These are phyloP conservation scores for Drosophila fulvimacula DNA, from an alignment of 2,888 invertebrate genomes.

Conservation along the genomic window DNA sequence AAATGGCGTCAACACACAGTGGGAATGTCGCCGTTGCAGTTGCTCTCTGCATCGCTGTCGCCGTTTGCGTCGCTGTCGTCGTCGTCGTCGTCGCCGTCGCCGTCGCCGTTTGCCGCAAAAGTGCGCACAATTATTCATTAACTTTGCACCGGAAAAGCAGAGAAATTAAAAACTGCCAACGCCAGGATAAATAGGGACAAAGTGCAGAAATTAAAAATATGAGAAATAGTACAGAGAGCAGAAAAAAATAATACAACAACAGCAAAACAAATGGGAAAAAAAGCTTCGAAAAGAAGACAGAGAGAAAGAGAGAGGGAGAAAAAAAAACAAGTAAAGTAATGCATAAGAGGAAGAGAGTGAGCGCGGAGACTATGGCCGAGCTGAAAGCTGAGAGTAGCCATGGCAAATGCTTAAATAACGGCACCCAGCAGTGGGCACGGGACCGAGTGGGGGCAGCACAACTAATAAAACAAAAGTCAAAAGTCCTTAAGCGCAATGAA, in stretches of 20 bases:
- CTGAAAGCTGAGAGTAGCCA: slow-evolving; percentile 41
- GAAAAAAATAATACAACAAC: slow-evolving; percentile 29
- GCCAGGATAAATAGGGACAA: slow-evolving; percentile 82
- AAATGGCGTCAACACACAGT: slow-evolving; percentile 68
- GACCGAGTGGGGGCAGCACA: slow-evolving; percentile 39
- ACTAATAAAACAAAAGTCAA: slow-evolving; percentile 84
- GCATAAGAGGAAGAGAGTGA: slow-evolving; percentile 3
- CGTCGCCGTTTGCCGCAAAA: slow-evolving; percentile 78
- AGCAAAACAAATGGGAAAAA: slow-evolving; percentile 24
- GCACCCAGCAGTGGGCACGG: slow-evolving; percentile 26
- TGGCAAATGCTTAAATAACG: slow-evolving; percentile 61
- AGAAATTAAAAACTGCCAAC: slow-evolving; percentile 84
- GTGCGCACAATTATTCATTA: slow-evolving; percentile 84
- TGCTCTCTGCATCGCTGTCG: slow-evolving; percentile 20
- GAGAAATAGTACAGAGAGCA: slow-evolving; percentile 70
- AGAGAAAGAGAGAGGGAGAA: background rate
- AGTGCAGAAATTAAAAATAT: slow-evolving; percentile 82
- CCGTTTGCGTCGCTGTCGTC: slow-evolving; percentile 13
- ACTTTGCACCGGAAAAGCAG: slow-evolving; percentile 83
- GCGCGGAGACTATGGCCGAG: slow-evolving; percentile 29
- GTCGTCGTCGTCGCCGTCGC: slow-evolving; percentile 51
- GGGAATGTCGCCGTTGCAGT: slow-evolving; percentile 56
- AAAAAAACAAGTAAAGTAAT: background rate
- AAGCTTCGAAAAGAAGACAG: background rate
- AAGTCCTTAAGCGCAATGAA: slow-evolving; percentile 83